phyloP scores from a whole-genome alignment of 2,113 vertebrate genomes.

The Scomber japonicus region DNA sequence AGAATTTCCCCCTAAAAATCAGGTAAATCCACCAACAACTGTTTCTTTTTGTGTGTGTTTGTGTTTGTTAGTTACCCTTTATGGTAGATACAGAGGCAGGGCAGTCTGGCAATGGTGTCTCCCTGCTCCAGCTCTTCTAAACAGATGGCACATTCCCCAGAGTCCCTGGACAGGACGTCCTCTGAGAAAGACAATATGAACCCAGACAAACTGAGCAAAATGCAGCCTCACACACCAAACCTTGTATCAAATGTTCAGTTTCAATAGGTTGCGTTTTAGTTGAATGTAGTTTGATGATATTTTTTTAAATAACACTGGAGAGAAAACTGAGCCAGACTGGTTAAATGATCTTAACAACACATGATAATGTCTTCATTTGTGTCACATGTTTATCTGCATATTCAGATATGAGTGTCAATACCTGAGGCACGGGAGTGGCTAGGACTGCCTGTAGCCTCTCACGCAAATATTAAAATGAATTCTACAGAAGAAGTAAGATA shows the following conservation, averaged over 20 bases:
- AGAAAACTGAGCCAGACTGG: not conserved
- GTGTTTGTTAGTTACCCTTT: constrained; percentile 89
- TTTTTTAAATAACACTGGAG: not conserved
- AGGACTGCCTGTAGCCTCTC: not conserved
- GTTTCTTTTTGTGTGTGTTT: not conserved
- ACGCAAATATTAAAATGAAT: not conserved
- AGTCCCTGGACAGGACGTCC: constrained; percentile 96
- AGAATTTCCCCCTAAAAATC: not conserved
- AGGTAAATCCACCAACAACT: not conserved
- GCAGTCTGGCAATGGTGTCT: constrained; percentile 97
- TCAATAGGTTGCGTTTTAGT: not conserved
- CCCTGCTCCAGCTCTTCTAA: constrained; percentile 96
- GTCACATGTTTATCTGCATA: constrained; percentile 1
- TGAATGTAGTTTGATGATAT: not conserved
- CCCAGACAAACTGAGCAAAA: constrained; percentile 51
- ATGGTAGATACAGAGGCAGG: constrained; percentile 98
- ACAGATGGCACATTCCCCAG: constrained; percentile 98
- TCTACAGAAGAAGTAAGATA: not conserved
- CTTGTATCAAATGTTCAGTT: constrained; percentile 31
- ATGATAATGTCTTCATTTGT: not conserved
- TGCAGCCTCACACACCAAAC: constrained; percentile 16
- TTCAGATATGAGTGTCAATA: constrained; percentile 29
- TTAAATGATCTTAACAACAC: not conserved
- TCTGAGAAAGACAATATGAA: constrained; percentile 84
- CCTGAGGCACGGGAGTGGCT: constrained; percentile 10